Base-by-base conservation (phyloP, 2,113 vertebrate species). In the Crotophaga sulcirostris region DNA sequence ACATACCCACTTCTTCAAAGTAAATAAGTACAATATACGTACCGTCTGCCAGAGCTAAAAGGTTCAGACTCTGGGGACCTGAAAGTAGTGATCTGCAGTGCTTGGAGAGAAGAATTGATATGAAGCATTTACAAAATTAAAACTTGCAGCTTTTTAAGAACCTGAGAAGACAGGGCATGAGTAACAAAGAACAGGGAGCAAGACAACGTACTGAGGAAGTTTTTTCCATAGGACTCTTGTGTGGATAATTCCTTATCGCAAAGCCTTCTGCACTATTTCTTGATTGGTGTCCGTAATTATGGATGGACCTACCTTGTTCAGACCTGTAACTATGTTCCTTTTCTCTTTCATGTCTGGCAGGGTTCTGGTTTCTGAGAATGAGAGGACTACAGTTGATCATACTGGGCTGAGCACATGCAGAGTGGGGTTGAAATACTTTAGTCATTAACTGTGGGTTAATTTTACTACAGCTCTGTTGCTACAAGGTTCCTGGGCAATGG, bases 391-490 rank as follows among this genome's bases (percentile, higher is more conserved):
- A 84, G 87, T 62, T 97, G 97, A 87, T 92, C 82, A 83, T 82
- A 84, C 51, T 69, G 89, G 88, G 58, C 86, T 88, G 74, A 83
- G 29, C 74, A 60, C 88, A 51, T 13, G 49, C 78, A 78, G 91
- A 87, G 55, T 86, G 89, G 89, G 81, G 67, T 86, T 95, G 95
- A 96, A 96, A 95, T 94, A 83, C 82, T 96, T 79, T 51, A 49
- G 33, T 94, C 97, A 94, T 87, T 96, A 96, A 89, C 84, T 40
- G 10, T 83, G 84, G 69, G 69, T 97, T 97, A 94, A 91, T 95
- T 91, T 79, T 89, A 68, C 74, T 92, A 85, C 85, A 95, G 78
- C 44, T 93, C 83, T 94, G 75, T 83, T 95, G 67, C 95, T 95
- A 87, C 54, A 88, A 79, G 95, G 18, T 94, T 96, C 92, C 97